Percentiles rank a stretch among this genome's conserved stretches.
Evolutionary conservation across 2,888 invertebrate genomes (phyloP).

Genomic region (Limnephilus marmoratus): DNA sequence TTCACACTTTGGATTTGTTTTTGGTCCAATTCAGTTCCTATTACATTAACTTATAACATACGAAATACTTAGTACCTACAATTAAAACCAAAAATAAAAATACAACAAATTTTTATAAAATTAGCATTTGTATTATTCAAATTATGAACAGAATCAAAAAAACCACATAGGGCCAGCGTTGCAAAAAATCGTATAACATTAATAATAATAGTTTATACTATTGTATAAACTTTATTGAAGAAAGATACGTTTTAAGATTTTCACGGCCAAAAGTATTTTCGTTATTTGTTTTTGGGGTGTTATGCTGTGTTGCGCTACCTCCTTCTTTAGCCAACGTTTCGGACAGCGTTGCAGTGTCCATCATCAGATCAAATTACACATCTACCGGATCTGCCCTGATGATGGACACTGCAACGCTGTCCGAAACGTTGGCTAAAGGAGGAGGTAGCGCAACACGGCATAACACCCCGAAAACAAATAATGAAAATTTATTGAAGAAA

Average conservation of each 20-base stretch:
- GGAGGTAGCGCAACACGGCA: no score
- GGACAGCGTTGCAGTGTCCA: no score
- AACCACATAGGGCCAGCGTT: neutral
- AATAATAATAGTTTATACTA: neutral
- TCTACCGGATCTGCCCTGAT: no score
- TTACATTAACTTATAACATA: neutral
- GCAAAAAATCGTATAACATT: slow-evolving; percentile 33
- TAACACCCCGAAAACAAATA: no score
- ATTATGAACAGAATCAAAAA: slow-evolving; percentile 29
- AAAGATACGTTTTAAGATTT: no score
- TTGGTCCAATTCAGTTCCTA: slow-evolving; percentile 2
- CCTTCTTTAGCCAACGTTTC: no score
- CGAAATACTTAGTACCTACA: neutral
- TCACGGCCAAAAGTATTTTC: no score
- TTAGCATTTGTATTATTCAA: slow-evolving; percentile 37
- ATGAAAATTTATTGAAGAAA: slow-evolving; percentile 28
- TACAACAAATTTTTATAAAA: slow-evolving; percentile 34
- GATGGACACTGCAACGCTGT: no score
- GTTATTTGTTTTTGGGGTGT: no score
- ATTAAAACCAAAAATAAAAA: slow-evolving; percentile 5
- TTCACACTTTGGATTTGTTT: neutral
- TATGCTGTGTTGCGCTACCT: no score
- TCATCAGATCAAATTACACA: no score
- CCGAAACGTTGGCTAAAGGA: no score
- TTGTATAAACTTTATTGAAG: slow-evolving; percentile 29